These are phyloP conservation scores for Merluccius polli DNA, from an alignment of 2,797 vertebrate genomes.

Conservation along the genomic window DNA sequence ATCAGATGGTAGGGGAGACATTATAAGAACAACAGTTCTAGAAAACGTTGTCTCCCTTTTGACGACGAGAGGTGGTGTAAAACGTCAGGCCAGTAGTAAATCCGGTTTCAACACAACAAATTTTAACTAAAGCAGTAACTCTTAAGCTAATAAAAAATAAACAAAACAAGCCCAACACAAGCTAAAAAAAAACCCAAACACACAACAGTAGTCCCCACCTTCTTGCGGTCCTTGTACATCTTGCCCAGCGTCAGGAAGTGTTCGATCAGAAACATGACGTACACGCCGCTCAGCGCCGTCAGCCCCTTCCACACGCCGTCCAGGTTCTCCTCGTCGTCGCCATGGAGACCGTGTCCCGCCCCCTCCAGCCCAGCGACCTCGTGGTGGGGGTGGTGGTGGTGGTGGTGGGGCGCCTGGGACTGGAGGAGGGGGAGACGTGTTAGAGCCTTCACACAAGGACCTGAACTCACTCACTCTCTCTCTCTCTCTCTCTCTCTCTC, in stretches of 20 bases:
- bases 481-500: too few relatives aligned
- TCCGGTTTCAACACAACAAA: not conserved
- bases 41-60: too few relatives aligned
- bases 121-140: not conserved
- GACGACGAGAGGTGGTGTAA: too few relatives aligned
- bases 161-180: slow-evolving; percentile 10
- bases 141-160: too few relatives aligned
- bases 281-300: slow-evolving; percentile 89
- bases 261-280: slow-evolving; percentile 97
- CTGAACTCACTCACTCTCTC: too few relatives aligned
- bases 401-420: slow-evolving; percentile 65
- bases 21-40: too few relatives aligned
- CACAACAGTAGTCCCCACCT: slow-evolving; percentile 80
- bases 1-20: too few relatives aligned
- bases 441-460: not conserved
- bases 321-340: slow-evolving; percentile 63
- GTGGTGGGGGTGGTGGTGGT: slow-evolving; percentile 49
- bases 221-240: slow-evolving; percentile 97
- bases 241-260: slow-evolving; percentile 95
- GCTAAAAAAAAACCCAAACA: too few relatives aligned
- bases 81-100: too few relatives aligned
- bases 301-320: slow-evolving; percentile 92
- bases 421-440: slow-evolving; percentile 28
- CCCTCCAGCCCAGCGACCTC: slow-evolving; percentile 7
- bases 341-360: slow-evolving; percentile 59